Evolutionary conservation across 2,113 vertebrate genomes (phyloP).

Genomic region (Aegithalos caudatus): DNA sequence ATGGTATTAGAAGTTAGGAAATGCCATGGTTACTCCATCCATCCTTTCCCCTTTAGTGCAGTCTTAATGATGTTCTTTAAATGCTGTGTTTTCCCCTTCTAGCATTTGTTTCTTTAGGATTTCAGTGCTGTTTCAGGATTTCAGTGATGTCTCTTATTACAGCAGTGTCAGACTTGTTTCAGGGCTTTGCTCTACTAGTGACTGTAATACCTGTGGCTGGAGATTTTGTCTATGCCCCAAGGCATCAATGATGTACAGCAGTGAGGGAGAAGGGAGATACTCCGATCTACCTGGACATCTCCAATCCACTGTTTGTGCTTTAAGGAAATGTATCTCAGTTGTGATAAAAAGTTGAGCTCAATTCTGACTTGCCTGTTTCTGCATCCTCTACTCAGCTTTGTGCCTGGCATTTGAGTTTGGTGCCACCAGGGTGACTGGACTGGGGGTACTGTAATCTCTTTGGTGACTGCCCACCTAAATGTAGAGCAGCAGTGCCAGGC

Average conservation of each 20-base stretch:
- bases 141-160: background rate
- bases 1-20: background rate
- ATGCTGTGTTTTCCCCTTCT: background rate
- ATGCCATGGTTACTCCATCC: background rate
- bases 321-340: background rate
- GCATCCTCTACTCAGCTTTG: background rate
- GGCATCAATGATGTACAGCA: background rate
- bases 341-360: background rate
- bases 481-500: background rate
- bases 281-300: background rate
- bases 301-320: background rate
- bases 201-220: background rate
- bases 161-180: background rate
- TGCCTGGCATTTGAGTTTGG: rapidly evolving
- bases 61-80: background rate
- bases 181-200: background rate
- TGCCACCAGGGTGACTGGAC: background rate
- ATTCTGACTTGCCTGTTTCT: background rate
- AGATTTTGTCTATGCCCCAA: background rate
- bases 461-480: background rate
- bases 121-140: background rate
- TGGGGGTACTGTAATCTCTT: rapidly evolving
- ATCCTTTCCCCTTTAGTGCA: background rate
- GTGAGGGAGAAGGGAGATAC: background rate
- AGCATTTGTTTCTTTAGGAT: background rate